Conservation (phyloP, 2,797 vertebrate genomes). For the Macrochelys suwanniensis region DNA sequence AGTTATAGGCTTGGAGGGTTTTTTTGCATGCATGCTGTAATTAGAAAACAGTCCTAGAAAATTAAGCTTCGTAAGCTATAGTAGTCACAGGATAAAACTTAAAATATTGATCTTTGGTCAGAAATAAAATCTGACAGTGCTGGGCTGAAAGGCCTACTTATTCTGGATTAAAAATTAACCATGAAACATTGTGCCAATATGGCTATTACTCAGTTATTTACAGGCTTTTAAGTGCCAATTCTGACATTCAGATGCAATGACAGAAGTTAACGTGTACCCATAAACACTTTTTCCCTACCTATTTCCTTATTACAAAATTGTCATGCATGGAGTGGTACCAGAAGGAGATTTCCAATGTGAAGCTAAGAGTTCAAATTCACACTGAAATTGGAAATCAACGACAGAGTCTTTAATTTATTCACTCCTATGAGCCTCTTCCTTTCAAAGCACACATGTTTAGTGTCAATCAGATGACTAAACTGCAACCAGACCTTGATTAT, state of each 20-base stretch:
- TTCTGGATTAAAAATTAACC: conserved; percentile 20
- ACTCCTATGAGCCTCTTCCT: conserved; percentile 22
- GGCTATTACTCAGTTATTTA: conserved; percentile 38
- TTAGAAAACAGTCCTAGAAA: not conserved
- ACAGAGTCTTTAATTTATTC: conserved; percentile 56
- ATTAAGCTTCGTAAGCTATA: not conserved
- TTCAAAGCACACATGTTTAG: conserved; percentile 34
- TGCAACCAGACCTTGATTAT: conserved; percentile 32
- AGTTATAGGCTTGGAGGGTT: not conserved
- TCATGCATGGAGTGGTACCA: conserved; percentile 18
- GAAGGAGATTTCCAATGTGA: not conserved
- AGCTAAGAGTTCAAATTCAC: conserved; percentile 40
- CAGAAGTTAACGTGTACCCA: conserved; percentile 32
- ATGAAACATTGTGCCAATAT: conserved; percentile 9
- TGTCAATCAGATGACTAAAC: conserved; percentile 35
- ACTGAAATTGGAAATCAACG: conserved; percentile 47
- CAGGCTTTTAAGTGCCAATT: not conserved
- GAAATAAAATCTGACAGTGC: not conserved
- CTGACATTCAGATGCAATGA: not conserved
- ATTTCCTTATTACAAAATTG: conserved; percentile 55
- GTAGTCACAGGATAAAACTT: conserved; percentile 10
- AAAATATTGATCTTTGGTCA: not conserved
- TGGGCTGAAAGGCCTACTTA: not conserved
- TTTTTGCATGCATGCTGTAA: not conserved
- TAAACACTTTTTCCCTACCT: conserved; percentile 18